Conservation (phyloP, 2,113 vertebrate genomes). For the Atlantisia rogersi region DNA sequence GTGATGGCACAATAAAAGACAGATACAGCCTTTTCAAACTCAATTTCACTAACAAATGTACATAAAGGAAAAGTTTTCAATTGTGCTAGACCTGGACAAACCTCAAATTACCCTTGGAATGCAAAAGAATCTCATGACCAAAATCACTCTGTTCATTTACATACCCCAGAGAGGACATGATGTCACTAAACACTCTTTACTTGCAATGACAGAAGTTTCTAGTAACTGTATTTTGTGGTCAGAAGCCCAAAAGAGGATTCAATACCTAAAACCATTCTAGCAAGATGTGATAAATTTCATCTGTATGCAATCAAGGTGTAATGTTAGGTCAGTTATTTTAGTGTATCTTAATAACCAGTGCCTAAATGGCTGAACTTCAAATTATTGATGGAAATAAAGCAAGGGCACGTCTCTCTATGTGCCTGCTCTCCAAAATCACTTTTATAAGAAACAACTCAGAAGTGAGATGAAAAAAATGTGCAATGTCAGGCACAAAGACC, state of each 20-base stretch:
- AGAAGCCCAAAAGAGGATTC: neutral
- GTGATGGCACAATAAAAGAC: neutral
- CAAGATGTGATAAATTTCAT: neutral
- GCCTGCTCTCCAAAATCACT: neutral
- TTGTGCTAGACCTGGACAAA: neutral
- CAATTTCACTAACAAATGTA: neutral
- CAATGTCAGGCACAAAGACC: neutral
- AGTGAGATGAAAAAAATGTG: neutral
- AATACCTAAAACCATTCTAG: neutral
- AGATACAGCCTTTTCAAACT: neutral
- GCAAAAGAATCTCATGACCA: neutral
- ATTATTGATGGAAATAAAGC: constrained; percentile 10
- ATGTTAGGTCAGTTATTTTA: neutral
- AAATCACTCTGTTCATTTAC: neutral
- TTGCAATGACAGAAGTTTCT: neutral
- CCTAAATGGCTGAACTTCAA: neutral
- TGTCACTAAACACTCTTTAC: neutral
- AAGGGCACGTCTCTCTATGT: neutral
- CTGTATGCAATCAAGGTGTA: neutral
- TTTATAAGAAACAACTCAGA: neutral
- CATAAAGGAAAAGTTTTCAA: neutral
- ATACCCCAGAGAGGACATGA: neutral
- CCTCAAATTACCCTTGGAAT: neutral
- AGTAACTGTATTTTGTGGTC: constrained; percentile 1
- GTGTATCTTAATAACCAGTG: neutral